phyloP scores from a whole-genome alignment of 2,888 invertebrate species.

The Agrenia bidenticulata region DNA sequence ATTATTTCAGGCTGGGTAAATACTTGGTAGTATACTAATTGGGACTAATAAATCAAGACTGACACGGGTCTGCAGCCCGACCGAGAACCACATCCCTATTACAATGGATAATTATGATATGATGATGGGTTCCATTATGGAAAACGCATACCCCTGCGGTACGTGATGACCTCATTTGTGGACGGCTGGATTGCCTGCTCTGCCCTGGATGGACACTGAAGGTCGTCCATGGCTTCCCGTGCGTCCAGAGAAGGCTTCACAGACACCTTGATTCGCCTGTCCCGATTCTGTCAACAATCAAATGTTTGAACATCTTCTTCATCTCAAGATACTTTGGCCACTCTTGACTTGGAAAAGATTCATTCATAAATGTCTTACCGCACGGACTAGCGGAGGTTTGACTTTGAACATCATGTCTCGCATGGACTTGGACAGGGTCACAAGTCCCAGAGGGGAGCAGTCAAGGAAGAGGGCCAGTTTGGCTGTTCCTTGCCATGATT shows the following conservation, averaged over 20 bases:
- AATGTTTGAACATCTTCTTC: conserved; percentile 13
- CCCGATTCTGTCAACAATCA: conserved; percentile 46
- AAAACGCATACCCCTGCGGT: conserved; percentile 56
- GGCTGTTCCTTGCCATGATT: conserved; percentile 61
- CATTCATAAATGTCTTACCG: conserved; percentile 31
- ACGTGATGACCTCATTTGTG: conserved; percentile 57
- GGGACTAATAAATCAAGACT: conserved; percentile 2
- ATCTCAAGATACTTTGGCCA: background rate
- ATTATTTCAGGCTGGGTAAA: no score
- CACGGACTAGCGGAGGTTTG: conserved; percentile 46
- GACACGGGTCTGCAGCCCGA: no score
- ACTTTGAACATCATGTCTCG: conserved; percentile 48
- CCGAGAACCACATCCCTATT: no score
- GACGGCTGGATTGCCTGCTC: conserved; percentile 57
- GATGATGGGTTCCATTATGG: background rate
- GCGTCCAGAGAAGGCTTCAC: conserved; percentile 49
- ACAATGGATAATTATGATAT: no score
- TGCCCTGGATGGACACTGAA: conserved; percentile 49
- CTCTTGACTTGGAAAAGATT: conserved; percentile 1
- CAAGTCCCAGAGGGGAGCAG: conserved; percentile 64
- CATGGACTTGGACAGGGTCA: conserved; percentile 44
- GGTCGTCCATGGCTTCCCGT: conserved; percentile 51
- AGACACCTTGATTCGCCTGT: conserved; percentile 48
- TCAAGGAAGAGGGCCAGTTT: conserved; percentile 67
- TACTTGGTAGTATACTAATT: no score